Base-by-base conservation (phyloP, 2,797 vertebrate species). In the Pempheris klunzingeri region DNA sequence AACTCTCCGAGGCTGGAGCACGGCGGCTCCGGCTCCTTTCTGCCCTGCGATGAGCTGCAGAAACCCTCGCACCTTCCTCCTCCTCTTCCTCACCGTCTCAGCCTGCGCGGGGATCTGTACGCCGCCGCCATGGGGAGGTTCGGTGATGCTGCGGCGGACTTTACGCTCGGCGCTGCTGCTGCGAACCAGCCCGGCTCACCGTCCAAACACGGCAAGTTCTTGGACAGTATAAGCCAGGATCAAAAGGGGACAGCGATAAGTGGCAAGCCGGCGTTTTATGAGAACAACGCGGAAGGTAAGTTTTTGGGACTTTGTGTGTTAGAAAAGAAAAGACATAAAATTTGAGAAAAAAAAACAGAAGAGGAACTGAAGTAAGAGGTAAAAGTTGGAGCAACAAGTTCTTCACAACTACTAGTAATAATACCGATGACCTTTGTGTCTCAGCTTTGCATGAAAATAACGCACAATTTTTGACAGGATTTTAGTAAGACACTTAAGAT, bases 201-300 rank as follows among this genome's bases (percentile, higher is more conserved):
- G 1, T 90, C 90, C 74, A 96, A 96, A 90, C 95, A 96, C 77
- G 90, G 74, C 90, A 96, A 95, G 88, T 96, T 94, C 90, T 74
- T 96, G 93, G 95, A 95, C 77, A 85, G 82, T 87, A 91, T 95
- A n/a, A 94, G 83, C 65, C 93, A 91, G 49, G 92, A 95, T 8
- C 93, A 91, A 39, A 95, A 95, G 79, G 85, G 80, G 8, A 60
- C 81, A 20, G 68, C 88, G n/a, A 89, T 88, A 15, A 93, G 87
- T 78, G 93, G 92, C 62, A 93, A 95, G 78, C 76, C 85, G 15
- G 58, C 83, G 54, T 96, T 96, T 92, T 97, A 96, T 78, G 94
- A 95, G 18, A 91, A 18, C 81, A 93, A 70, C 77, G 74, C 92
- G 0, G 92, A 92, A 10, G 93, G 95, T 96, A 74, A 93, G 91